Evolutionary conservation across 2,113 vertebrate genomes (phyloP).

Genomic region (Rhizomys pruinosus): DNA sequence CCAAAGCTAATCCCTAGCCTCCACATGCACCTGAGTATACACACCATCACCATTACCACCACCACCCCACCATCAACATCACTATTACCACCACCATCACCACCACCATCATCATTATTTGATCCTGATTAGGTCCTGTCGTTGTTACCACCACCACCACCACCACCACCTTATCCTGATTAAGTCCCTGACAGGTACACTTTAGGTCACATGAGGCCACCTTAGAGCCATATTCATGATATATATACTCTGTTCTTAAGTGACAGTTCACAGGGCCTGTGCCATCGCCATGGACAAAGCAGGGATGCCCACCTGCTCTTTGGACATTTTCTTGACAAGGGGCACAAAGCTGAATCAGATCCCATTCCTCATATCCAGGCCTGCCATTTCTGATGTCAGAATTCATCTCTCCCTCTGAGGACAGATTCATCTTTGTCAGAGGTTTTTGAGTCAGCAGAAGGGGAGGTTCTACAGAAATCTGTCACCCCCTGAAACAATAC

Average conservation of each 20-base stretch:
- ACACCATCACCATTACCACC: no score
- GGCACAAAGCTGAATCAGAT: background rate
- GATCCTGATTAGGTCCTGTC: no score
- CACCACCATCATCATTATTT: no score
- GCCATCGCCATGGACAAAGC: background rate
- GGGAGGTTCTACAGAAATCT: background rate
- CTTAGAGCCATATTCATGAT: background rate
- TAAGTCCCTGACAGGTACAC: background rate
- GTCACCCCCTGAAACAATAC: background rate
- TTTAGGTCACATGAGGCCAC: background rate
- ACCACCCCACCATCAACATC: no score
- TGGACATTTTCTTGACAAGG: background rate
- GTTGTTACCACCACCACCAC: no score
- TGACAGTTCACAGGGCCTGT: background rate
- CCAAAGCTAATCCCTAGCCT: background rate
- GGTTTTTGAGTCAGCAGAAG: background rate
- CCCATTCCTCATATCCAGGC: background rate
- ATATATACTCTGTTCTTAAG: background rate
- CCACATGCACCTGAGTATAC: no score
- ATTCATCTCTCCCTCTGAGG: background rate
- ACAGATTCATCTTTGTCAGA: background rate
- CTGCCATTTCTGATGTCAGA: background rate
- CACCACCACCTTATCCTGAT: background rate
- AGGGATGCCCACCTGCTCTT: background rate
- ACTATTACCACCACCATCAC: no score